Percentiles rank a stretch among this genome's conserved stretches.
Conservation (phyloP, 2,888 invertebrate species). For the Cantharis rustica region DNA sequence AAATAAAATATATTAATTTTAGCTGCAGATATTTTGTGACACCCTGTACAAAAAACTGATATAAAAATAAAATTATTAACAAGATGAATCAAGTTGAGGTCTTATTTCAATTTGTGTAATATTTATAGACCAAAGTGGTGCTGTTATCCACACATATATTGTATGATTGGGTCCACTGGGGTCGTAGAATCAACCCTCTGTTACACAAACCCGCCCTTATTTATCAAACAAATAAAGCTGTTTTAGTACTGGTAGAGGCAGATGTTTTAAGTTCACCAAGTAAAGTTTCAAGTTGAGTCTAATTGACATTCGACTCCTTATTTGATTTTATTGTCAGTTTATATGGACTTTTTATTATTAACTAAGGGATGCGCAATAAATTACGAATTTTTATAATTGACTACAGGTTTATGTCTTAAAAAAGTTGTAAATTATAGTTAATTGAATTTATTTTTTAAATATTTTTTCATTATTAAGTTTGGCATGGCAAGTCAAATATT, state of each 20-base stretch:
- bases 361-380: constrained; percentile 2
- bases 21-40: neutral
- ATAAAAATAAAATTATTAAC: constrained; percentile 4
- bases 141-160: constrained; percentile 30
- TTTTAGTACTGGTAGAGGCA: constrained; percentile 14
- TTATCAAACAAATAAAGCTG: constrained; percentile 33
- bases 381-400: neutral
- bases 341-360: constrained; percentile 18
- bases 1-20: neutral
- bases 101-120: constrained; percentile 39
- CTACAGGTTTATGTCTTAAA: neutral
- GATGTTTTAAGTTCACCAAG: constrained; percentile 27
- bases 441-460: neutral
- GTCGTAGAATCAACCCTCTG: constrained; percentile 27
- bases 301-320: constrained; percentile 32
- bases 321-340: constrained; percentile 31
- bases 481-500: neutral
- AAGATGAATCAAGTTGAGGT: constrained; percentile 21
- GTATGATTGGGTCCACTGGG: constrained; percentile 33
- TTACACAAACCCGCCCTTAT: constrained; percentile 32
- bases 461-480: neutral
- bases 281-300: constrained; percentile 29
- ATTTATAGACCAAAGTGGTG: constrained; percentile 35
- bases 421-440: neutral
- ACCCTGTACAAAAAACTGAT: neutral